Evolutionary conservation across 2,113 vertebrate species (phyloP).

Genomic region (Tenrec ecaudatus): DNA sequence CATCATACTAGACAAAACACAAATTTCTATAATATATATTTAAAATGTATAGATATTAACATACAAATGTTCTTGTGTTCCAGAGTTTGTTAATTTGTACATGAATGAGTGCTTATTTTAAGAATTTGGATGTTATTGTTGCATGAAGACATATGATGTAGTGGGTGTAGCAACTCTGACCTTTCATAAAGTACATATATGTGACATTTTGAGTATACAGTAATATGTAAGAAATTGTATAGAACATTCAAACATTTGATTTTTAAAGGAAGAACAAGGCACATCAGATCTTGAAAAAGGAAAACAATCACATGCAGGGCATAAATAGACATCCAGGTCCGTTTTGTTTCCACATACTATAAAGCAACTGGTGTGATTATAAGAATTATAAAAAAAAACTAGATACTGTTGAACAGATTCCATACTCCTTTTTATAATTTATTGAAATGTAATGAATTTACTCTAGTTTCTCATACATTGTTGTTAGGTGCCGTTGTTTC

Average conservation of each 20-base stretch:
- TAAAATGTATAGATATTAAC: neutral
- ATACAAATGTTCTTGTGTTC: neutral
- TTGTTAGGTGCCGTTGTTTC: no score
- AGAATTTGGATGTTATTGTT: slow-evolving; percentile 1
- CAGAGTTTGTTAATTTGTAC: slow-evolving; percentile 40
- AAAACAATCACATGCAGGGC: slow-evolving; percentile 41
- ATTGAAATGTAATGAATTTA: neutral
- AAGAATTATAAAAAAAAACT: slow-evolving; percentile 45
- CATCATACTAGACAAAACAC: neutral
- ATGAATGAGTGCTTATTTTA: slow-evolving; percentile 43
- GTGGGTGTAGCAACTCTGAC: slow-evolving; percentile 43
- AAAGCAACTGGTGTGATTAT: slow-evolving; percentile 50
- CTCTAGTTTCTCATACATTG: neutral
- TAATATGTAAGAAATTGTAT: slow-evolving; percentile 34
- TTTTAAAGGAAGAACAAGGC: slow-evolving; percentile 72
- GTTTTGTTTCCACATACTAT: slow-evolving; percentile 39
- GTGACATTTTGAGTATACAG: slow-evolving; percentile 50
- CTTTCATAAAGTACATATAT: slow-evolving; percentile 40
- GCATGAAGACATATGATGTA: neutral
- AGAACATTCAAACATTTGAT: slow-evolving; percentile 69
- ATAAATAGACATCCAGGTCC: slow-evolving; percentile 59
- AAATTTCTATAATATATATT: neutral
- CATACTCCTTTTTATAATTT: slow-evolving; percentile 56
- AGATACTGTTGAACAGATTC: slow-evolving; percentile 32
- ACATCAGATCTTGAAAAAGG: slow-evolving; percentile 59